Evolutionary conservation across 2,888 invertebrate genomes (phyloP).

Genomic region (Caenorhabditis japonica): DNA sequence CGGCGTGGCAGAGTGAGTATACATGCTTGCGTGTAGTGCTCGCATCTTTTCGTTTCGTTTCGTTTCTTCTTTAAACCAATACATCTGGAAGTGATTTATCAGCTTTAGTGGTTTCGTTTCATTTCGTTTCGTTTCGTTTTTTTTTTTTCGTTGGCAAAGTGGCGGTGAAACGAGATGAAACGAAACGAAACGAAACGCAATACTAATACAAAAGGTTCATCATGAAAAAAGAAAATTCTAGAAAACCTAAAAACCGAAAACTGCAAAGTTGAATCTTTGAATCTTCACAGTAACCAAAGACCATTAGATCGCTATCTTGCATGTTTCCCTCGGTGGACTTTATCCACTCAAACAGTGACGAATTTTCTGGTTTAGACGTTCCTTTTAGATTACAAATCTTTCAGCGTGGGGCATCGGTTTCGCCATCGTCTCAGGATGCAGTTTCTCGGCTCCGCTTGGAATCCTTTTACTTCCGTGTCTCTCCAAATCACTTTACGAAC

Average conservation of each 20-base stretch:
- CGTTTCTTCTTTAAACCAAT: slow-evolving; percentile 15
- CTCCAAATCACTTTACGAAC: slow-evolving; percentile 68
- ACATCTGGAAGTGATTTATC: slow-evolving; percentile 54
- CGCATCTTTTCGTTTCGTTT: neutral
- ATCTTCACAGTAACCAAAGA: too few relatives aligned
- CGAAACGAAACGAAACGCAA: neutral
- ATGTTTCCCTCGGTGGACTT: too few relatives aligned
- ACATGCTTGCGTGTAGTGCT: slow-evolving; percentile 20
- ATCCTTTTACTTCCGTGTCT: slow-evolving; percentile 71
- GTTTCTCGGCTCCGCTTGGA: slow-evolving; percentile 72
- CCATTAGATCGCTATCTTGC: too few relatives aligned
- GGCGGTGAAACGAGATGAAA: neutral
- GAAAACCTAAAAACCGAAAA: too few relatives aligned
- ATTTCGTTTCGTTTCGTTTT: too few relatives aligned
- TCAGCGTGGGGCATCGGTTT: slow-evolving; percentile 75
- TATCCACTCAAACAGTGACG: slow-evolving; percentile 6
- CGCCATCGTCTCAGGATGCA: slow-evolving; percentile 71
- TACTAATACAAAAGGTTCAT: neutral
- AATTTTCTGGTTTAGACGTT: slow-evolving; percentile 2
- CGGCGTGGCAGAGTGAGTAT: slow-evolving; percentile 67
- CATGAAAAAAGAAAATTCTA: too few relatives aligned
- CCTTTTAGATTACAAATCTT: slow-evolving; percentile 19
- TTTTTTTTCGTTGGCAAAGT: too few relatives aligned
- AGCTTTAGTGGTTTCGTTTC: slow-evolving; percentile 31
- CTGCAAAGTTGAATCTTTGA: too few relatives aligned